These are phyloP conservation scores for Typhlomys cinereus DNA, from an alignment of 2,113 vertebrate genomes.

Conservation along the genomic window DNA sequence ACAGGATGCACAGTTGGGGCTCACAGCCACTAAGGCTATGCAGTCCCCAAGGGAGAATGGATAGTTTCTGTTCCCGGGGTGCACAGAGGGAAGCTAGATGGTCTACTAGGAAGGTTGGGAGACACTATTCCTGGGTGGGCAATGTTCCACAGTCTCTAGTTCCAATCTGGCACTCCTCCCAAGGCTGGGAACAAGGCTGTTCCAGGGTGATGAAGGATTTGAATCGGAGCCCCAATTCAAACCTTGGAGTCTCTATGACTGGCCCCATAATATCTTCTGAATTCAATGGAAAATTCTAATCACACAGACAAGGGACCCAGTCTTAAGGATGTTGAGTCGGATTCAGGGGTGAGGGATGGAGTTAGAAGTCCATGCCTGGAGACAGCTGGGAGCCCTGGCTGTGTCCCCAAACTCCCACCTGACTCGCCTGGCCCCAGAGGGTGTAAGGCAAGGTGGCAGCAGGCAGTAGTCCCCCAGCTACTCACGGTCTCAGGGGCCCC, in stretches of 20 bases:
- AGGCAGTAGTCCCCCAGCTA: conserved; percentile 61
- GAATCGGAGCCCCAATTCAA: background rate
- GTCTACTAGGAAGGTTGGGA: background rate
- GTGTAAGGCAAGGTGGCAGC: conserved; percentile 84
- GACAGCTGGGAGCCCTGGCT: background rate
- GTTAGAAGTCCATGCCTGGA: conserved; percentile 43
- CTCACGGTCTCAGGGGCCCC: conserved; percentile 79
- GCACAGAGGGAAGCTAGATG: background rate
- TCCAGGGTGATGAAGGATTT: background rate
- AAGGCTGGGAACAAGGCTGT: background rate
- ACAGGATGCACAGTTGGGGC: background rate
- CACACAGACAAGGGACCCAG: background rate
- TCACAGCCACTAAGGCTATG: background rate
- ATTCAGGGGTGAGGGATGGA: background rate
- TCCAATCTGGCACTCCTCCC: background rate
- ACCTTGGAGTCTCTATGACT: background rate
- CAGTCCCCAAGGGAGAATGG: background rate
- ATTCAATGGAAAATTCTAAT: background rate
- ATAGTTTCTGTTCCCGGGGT: background rate
- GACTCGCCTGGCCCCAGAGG: conserved; percentile 57
- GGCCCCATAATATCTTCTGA: background rate
- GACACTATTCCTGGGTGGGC: too few species aligned
- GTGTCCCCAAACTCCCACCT: background rate
- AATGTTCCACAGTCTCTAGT: background rate
- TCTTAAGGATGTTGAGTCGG: background rate